These are phyloP conservation scores for Nipponia nippon DNA, from an alignment of 2,113 vertebrate genomes.

Conservation along the genomic window DNA sequence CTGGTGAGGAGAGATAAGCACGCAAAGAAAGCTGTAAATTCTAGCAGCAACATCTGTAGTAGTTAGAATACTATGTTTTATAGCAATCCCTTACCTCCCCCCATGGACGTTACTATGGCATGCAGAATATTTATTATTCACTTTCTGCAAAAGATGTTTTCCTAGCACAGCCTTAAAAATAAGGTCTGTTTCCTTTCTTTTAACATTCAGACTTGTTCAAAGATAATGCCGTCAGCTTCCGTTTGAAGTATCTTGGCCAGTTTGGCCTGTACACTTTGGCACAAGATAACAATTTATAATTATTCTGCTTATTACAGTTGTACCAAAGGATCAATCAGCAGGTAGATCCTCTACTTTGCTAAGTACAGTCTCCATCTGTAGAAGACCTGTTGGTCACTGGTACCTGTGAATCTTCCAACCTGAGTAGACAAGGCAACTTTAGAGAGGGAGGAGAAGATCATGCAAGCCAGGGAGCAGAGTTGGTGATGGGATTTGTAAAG, in stretches of 20 bases:
- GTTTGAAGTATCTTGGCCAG: background rate
- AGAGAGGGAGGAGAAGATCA: background rate
- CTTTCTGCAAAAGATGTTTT: slow-evolving; percentile 62
- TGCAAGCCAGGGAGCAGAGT: background rate
- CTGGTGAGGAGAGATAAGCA: slow-evolving; percentile 72
- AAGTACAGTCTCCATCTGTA: background rate
- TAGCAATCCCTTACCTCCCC: slow-evolving; percentile 61
- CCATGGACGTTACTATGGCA: slow-evolving; percentile 47
- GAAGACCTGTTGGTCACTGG: background rate
- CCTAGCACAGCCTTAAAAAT: slow-evolving; percentile 61
- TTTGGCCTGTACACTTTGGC: background rate
- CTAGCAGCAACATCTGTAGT: slow-evolving; percentile 70
- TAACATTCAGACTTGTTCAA: slow-evolving; percentile 16
- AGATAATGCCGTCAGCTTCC: slow-evolving; percentile 1
- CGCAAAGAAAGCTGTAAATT: slow-evolving; percentile 67
- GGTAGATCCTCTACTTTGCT: background rate
- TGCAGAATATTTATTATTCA: slow-evolving; percentile 66
- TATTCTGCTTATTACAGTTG: background rate
- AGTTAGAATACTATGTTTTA: slow-evolving; percentile 69
- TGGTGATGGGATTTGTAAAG: background rate
- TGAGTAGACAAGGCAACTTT: background rate
- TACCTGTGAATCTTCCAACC: background rate
- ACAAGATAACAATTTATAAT: background rate
- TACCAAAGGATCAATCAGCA: background rate
- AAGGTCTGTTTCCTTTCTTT: slow-evolving; percentile 20